These are phyloP conservation scores for Trissolcus japonicus DNA, from an alignment of 2,888 invertebrate genomes.

Conservation along the genomic window DNA sequence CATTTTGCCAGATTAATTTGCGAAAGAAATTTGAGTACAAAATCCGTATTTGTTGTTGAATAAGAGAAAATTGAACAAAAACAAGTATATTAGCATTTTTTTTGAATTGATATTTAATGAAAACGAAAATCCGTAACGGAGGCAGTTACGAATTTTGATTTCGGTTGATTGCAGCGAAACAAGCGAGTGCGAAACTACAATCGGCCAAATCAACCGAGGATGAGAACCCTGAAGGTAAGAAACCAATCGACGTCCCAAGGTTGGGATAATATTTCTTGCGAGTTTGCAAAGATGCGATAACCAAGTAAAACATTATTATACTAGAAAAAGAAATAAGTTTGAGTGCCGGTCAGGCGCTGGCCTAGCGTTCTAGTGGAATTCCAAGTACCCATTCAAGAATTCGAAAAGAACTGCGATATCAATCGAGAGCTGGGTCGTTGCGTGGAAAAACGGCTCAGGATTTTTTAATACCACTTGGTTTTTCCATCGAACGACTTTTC, in stretches of 20 bases:
- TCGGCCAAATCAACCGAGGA: slow-evolving; percentile 76
- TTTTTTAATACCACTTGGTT: too few relatives aligned
- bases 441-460: slow-evolving; percentile 9
- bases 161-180: slow-evolving; percentile 76
- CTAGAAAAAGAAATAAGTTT: too few relatives aligned
- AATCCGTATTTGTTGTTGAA: slow-evolving; percentile 13
- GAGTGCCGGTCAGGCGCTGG: too few relatives aligned
- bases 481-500: too few relatives aligned
- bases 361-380: too few relatives aligned
- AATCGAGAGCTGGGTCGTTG: slow-evolving; percentile 4
- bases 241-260: slow-evolving; percentile 59
- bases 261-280: slow-evolving; percentile 29
- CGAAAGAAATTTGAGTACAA: too few relatives aligned
- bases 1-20: too few relatives aligned
- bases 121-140: too few relatives aligned
- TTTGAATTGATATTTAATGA: too few relatives aligned
- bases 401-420: not conserved
- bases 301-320: not conserved
- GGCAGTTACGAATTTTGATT: slow-evolving; percentile 75
- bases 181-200: slow-evolving; percentile 75
- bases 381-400: not conserved
- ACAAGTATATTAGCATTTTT: too few relatives aligned
- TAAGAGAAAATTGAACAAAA: too few relatives aligned
- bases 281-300: too few relatives aligned
- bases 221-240: slow-evolving; percentile 76